Evolutionary conservation across 1,140 invertebrate genomes (phyloP).

Genomic region (Papilio machaon): DNA sequence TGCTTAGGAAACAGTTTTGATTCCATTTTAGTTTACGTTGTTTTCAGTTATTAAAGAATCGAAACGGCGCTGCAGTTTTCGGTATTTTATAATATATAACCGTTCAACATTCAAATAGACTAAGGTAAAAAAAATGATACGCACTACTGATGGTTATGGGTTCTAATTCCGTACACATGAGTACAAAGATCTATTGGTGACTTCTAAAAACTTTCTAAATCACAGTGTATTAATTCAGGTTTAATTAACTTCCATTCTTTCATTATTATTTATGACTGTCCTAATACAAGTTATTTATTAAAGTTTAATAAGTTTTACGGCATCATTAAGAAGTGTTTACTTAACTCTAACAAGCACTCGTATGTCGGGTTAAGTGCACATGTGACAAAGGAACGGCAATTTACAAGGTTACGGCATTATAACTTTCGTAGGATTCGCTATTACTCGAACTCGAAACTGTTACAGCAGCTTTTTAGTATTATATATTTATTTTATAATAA

Average conservation of each 20-base stretch:
- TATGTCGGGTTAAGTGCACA: neutral
- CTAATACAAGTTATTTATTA: neutral
- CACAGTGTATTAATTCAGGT: no score
- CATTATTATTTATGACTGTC: no score
- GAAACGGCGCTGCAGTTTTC: neutral
- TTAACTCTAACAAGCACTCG: slow-evolving; percentile 10
- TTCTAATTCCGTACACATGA: no score
- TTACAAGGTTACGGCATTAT: slow-evolving; percentile 12
- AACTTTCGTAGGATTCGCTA: slow-evolving; percentile 1
- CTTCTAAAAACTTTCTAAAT: no score
- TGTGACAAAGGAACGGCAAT: slow-evolving; percentile 12
- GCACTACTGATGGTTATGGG: no score
- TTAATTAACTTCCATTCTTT: no score
- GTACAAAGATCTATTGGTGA: no score
- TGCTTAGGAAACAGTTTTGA: neutral
- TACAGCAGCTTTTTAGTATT: neutral
- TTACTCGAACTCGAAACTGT: neutral
- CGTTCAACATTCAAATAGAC: no score
- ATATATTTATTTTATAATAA: neutral
- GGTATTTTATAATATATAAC: no score
- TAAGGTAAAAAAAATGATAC: no score
- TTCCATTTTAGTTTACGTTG: neutral
- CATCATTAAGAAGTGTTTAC: slow-evolving; percentile 13
- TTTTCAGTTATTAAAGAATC: neutral
- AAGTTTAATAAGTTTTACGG: slow-evolving; percentile 10